A percentile compares a stretch with the other conserved stretches of the same genome.
Conservation (phyloP, 2,797 vertebrate species). For the Anisognathus igniventris region DNA sequence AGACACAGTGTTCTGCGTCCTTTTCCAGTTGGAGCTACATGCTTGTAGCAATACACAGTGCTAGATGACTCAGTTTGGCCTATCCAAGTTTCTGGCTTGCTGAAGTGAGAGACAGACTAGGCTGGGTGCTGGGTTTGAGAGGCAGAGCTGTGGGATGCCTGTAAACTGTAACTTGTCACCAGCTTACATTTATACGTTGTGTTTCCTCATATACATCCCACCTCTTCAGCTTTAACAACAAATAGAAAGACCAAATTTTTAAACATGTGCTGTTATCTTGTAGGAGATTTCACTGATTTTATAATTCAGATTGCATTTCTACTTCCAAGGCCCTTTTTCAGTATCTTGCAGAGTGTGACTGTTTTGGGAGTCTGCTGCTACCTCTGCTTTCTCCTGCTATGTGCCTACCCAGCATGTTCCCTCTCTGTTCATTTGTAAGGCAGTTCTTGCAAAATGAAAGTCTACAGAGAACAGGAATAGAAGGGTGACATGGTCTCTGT, state of each 20-base stretch:
- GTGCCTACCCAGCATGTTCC: not conserved
- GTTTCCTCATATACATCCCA: not conserved
- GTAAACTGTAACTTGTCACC: not conserved
- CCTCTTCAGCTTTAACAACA: not conserved
- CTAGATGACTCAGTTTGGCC: not conserved
- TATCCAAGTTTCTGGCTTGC: not conserved
- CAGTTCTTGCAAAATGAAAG: constrained; percentile 58
- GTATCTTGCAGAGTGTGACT: not conserved
- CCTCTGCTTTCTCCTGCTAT: not conserved
- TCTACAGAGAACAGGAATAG: constrained; percentile 53
- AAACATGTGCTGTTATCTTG: not conserved
- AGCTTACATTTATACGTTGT: not conserved
- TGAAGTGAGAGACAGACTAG: not conserved
- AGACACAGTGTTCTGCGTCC: not conserved
- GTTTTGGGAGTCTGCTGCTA: not conserved
- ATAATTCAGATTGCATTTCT: not conserved
- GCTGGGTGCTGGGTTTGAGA: not conserved
- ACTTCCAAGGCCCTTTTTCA: constrained; percentile 13
- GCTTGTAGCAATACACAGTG: not conserved
- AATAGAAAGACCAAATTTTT: not conserved
- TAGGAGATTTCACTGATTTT: not conserved
- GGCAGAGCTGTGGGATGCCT: not conserved
- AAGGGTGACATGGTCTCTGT: constrained; percentile 47
- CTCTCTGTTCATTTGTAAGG: constrained; percentile 12
- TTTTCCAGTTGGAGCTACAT: not conserved